A percentile compares a stretch with the other conserved stretches of the same genome.
Conservation (phyloP, 2,888 invertebrate genomes). For the Xestia c-nigrum region DNA sequence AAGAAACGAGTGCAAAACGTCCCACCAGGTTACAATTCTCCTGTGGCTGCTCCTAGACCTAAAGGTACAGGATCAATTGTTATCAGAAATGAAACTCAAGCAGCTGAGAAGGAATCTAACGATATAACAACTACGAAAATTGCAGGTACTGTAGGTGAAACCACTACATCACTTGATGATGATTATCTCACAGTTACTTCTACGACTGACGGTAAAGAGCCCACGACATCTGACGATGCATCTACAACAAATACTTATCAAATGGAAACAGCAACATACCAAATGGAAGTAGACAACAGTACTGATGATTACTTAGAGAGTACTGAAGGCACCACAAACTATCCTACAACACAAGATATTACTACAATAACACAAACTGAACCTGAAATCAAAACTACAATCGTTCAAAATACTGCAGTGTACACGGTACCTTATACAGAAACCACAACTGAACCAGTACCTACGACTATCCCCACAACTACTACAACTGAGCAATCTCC, state of each 20-base stretch:
- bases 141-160: conserved; percentile 71
- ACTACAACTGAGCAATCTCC: conserved; percentile 75
- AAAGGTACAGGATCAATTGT: conserved; percentile 41
- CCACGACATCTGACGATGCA: conserved; percentile 71
- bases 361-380: conserved; percentile 72
- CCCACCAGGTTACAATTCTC: conserved; percentile 81
- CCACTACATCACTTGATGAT: conserved; percentile 78
- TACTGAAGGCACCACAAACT: conserved; percentile 77
- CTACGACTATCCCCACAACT: conserved; percentile 58
- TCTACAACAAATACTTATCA: conserved; percentile 75
- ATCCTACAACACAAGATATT: conserved; percentile 77
- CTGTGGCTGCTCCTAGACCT: conserved; percentile 61
- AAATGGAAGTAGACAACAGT: conserved; percentile 81
- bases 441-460: conserved; percentile 49
- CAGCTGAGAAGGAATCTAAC: conserved; percentile 70
- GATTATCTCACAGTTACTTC: conserved; percentile 83
- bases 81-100: conserved; percentile 63
- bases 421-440: conserved; percentile 69
- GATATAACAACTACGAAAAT: conserved; percentile 71
- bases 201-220: conserved; percentile 69
- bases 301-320: conserved; percentile 85
- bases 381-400: conserved; percentile 59
- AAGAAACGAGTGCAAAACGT: conserved; percentile 87
- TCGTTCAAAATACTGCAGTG: conserved; percentile 51
- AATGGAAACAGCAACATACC: conserved; percentile 76